phyloP scores from a whole-genome alignment of 2,113 vertebrate genomes.

The Tragelaphus imberbis region DNA sequence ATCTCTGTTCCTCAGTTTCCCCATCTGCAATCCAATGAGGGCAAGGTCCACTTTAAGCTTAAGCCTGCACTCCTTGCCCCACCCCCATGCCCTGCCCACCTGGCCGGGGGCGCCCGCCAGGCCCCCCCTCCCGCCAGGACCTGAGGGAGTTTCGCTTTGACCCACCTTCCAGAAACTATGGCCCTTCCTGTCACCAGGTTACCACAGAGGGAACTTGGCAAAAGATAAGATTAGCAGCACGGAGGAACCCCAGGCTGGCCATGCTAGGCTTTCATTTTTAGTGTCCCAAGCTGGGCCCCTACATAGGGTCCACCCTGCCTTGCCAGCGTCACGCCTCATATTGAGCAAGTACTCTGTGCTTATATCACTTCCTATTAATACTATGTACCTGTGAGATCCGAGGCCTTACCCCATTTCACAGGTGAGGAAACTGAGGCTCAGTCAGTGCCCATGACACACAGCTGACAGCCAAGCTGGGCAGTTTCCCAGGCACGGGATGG shows the following conservation, averaged over 20 bases:
- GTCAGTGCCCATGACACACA: neutral
- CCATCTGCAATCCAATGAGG: neutral
- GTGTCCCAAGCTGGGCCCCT: neutral
- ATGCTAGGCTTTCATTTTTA: neutral
- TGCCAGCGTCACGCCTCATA: fast-evolving
- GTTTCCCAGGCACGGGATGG: neutral
- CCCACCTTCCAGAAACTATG: neutral
- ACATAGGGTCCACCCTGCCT: neutral
- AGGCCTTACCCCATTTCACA: neutral
- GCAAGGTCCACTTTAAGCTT: neutral
- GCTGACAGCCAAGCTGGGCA: neutral
- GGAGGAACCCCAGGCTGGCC: neutral
- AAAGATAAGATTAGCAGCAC: neutral
- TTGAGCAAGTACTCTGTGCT: fast-evolving
- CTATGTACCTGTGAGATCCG: neutral
- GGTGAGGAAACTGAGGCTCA: neutral
- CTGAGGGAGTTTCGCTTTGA: constrained; percentile 33
- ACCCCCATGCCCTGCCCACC: fast-evolving
- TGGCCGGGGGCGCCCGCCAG: neutral
- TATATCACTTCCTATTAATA: neutral
- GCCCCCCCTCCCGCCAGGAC: neutral
- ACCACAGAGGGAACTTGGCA: neutral
- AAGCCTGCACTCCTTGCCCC: neutral
- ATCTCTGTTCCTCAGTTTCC: neutral
- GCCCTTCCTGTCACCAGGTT: constrained; percentile 23